A percentile compares a stretch with the other conserved stretches of the same genome.
phyloP scores from a whole-genome alignment of 2,888 invertebrate genomes.

The Hofmannophila pseudospretella region DNA sequence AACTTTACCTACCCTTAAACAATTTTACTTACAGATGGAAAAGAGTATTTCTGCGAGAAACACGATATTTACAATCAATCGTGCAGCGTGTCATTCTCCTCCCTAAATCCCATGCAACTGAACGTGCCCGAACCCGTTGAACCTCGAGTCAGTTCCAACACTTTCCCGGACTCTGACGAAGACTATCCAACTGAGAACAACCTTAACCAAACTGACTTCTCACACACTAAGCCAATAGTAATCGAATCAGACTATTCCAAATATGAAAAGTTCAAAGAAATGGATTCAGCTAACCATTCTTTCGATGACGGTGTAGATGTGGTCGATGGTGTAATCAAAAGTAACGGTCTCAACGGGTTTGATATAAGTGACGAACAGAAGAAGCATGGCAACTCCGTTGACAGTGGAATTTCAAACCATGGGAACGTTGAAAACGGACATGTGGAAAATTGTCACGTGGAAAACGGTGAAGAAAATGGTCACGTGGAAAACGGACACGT shows the following conservation, averaged over 20 bases:
- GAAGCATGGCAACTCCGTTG: constrained; percentile 64
- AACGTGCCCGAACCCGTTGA: constrained; percentile 66
- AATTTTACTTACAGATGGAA: no score
- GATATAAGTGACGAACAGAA: constrained; percentile 39
- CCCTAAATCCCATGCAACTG: constrained; percentile 59
- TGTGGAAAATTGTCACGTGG: background rate
- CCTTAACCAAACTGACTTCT: constrained; percentile 67
- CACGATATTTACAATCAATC: constrained; percentile 67
- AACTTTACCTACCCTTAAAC: no score
- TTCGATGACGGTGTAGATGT: constrained; percentile 66
- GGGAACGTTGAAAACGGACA: constrained; percentile 38
- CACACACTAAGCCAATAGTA: constrained; percentile 65
- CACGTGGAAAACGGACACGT: constrained; percentile 25
- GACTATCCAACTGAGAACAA: constrained; percentile 69
- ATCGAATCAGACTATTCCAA: constrained; percentile 62
- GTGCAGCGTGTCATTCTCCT: constrained; percentile 61
- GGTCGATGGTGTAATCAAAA: constrained; percentile 52
- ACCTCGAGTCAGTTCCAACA: constrained; percentile 44
- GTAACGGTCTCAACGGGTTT: constrained; percentile 29
- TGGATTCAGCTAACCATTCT: constrained; percentile 64
- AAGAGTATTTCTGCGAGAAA: constrained; percentile 71
- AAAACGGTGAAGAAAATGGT: constrained; percentile 21
- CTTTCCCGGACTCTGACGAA: constrained; percentile 62
- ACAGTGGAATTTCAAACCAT: constrained; percentile 64
- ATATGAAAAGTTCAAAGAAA: constrained; percentile 47